Evolutionary conservation across 2,797 vertebrate genomes (phyloP), one percentile per base, ranked within the genome.

Genomic region (Limosa lapponica): DNA sequence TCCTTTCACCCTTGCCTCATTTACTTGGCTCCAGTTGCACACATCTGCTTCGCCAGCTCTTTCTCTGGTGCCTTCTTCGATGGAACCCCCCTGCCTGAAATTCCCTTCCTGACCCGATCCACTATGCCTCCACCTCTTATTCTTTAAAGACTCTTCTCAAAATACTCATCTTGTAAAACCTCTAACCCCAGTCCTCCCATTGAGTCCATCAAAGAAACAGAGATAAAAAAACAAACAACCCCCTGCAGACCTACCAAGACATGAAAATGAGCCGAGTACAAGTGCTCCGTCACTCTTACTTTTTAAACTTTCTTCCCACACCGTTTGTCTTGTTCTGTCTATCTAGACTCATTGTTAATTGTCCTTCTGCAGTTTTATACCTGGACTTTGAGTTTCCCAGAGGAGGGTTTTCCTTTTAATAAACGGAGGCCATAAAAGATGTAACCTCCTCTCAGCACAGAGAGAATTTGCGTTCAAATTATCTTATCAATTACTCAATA

Each of bases 91-190:
- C 44, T 13, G 17, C 59, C 61, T 54, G 59, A 94, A 85, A 82
- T 57, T 87, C 77, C 24, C 41, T 90, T 67, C 64, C 52, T 80
- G 66, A 55, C 28, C 39, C 16, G 69, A 86, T 69, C 37, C 46
- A 58, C n/a, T 43, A 7, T 77, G n/a, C 30, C 43, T 85, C 59
- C 36, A 87, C 15, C 6, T 32, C 7, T 75, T 71, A 49, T 25
- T 91, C 64, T 92, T 94, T 59, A 58, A 94, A 83, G 36, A 79
- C 28, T 72, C 58, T 46, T 82, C 78, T 92, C 67, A 64, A 78
- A 95, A 87, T 77, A 62, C 44, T 82, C 27, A 1, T 89, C 37
- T 75, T 64, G 57, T 84, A 83, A 95, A 92, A 80, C 41, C 82
- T 49, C 10, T 46, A 66, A 86, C 16, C 34, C 6, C 46, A 78